Conservation (phyloP, 2,888 invertebrate genomes). For the Eudemis profundana region DNA sequence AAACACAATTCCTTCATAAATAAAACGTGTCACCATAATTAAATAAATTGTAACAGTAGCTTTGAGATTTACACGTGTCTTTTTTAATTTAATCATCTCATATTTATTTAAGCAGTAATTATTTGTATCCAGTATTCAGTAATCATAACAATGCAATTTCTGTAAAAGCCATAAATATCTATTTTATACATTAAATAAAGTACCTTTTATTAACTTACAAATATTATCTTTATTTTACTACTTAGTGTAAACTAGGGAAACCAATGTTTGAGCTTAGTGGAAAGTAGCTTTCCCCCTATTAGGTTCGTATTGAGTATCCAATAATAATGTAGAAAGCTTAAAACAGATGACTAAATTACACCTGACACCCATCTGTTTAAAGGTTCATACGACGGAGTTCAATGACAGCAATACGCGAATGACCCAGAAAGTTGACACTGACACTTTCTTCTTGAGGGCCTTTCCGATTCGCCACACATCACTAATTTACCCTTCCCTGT, state of each 20-base stretch:
- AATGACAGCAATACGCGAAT: constrained; percentile 77
- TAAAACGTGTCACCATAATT: no score
- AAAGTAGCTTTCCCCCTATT: constrained; percentile 35
- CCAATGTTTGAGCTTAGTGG: constrained; percentile 19
- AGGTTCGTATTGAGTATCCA: constrained; percentile 15
- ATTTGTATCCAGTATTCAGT: no score
- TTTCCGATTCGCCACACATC: constrained; percentile 72
- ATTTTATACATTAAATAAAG: neutral
- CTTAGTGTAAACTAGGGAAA: constrained; percentile 18
- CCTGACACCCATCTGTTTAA: constrained; percentile 64
- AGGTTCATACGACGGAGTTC: constrained; percentile 67
- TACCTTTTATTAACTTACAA: constrained; percentile 4
- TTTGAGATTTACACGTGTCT: no score
- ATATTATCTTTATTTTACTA: constrained; percentile 9
- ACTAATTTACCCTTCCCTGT: constrained; percentile 59
- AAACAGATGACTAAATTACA: constrained; percentile 47
- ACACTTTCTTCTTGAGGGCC: constrained; percentile 77
- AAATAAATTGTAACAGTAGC: no score
- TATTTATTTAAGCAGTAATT: no score
- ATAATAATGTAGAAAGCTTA: constrained; percentile 37
- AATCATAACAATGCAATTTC: neutral
- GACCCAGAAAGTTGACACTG: constrained; percentile 77
- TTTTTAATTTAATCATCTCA: no score
- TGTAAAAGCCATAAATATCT: neutral
- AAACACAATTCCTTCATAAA: neutral